Evolutionary conservation across 2,888 invertebrate genomes (phyloP).

Genomic region (Pecten maximus): DNA sequence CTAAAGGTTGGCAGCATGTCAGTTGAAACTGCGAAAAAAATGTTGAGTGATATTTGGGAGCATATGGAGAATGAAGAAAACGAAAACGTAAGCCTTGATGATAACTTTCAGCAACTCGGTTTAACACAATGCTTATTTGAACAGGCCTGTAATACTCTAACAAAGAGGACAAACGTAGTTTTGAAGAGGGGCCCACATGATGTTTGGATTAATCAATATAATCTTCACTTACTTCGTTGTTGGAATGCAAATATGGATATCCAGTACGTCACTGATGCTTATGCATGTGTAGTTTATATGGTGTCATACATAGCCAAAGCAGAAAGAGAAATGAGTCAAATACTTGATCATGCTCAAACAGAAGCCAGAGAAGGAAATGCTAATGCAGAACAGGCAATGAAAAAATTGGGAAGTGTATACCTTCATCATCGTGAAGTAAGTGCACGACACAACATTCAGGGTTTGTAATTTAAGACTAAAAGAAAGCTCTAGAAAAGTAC

Average conservation of each 20-base stretch:
- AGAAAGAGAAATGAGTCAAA: conserved; percentile 54
- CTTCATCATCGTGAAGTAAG: conserved; percentile 54
- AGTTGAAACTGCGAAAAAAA: conserved; percentile 45
- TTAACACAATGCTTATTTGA: conserved; percentile 44
- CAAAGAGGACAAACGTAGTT: conserved; percentile 44
- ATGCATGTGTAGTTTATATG: conserved; percentile 57
- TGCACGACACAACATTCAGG: conserved; percentile 55
- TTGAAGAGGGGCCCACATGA: conserved; percentile 50
- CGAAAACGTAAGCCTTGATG: not conserved
- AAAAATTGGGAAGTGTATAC: conserved; percentile 54
- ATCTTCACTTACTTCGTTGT: conserved; percentile 51
- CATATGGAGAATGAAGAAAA: not conserved
- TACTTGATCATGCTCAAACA: conserved; percentile 51
- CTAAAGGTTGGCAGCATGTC: conserved; percentile 53
- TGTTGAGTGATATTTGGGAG: conserved; percentile 46
- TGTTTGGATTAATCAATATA: conserved; percentile 58
- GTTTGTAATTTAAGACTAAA: conserved; percentile 50
- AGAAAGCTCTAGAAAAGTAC: conserved; percentile 49
- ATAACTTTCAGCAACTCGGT: conserved; percentile 15
- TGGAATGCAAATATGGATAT: conserved; percentile 62
- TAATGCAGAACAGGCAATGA: conserved; percentile 49
- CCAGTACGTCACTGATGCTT: conserved; percentile 56
- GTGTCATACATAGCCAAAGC: conserved; percentile 57
- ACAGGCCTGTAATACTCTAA: conserved; percentile 38
- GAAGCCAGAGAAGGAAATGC: conserved; percentile 51